phyloP scores from a whole-genome alignment of 1,140 invertebrate species.

The Meteorus sp. region DNA sequence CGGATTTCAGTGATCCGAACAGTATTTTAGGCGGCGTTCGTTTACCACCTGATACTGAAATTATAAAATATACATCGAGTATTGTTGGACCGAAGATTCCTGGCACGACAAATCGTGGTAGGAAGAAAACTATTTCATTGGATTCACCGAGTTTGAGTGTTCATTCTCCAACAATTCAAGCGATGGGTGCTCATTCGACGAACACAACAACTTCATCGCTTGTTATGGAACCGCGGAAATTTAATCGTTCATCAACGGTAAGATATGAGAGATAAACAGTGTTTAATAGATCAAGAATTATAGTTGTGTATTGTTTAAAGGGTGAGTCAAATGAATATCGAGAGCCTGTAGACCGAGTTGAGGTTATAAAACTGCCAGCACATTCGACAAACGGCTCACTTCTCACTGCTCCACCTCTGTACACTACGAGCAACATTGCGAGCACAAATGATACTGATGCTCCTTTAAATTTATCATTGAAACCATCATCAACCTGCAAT shows the following conservation, averaged over 20 bases:
- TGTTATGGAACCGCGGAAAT: slow-evolving; percentile 53
- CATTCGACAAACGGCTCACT: slow-evolving; percentile 58
- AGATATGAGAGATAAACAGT: slow-evolving; percentile 9
- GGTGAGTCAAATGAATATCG: slow-evolving; percentile 49
- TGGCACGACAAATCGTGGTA: slow-evolving; percentile 77
- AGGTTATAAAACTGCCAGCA: slow-evolving; percentile 76
- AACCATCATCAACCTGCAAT: slow-evolving; percentile 63
- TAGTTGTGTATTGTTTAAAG: slow-evolving; percentile 25
- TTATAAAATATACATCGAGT: slow-evolving; percentile 85
- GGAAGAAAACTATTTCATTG: slow-evolving; percentile 84
- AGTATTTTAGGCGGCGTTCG: slow-evolving; percentile 78
- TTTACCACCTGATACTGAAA: slow-evolving; percentile 84
- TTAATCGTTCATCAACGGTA: slow-evolving; percentile 48
- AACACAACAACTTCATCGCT: slow-evolving; percentile 44
- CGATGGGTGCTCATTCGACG: slow-evolving; percentile 49
- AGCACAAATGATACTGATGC: slow-evolving; percentile 68
- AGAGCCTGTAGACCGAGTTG: slow-evolving; percentile 65
- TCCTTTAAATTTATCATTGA: slow-evolving; percentile 80
- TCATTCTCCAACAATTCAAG: slow-evolving; percentile 51
- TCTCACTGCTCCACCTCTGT: slow-evolving; percentile 51
- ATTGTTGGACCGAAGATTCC: slow-evolving; percentile 80
- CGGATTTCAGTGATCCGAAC: slow-evolving; percentile 69
- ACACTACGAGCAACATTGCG: slow-evolving; percentile 55
- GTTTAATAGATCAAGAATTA: neutral
- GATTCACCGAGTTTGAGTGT: slow-evolving; percentile 78